phyloP scores from a whole-genome alignment of 1,140 invertebrate genomes.

The Procambarus virginalis region DNA sequence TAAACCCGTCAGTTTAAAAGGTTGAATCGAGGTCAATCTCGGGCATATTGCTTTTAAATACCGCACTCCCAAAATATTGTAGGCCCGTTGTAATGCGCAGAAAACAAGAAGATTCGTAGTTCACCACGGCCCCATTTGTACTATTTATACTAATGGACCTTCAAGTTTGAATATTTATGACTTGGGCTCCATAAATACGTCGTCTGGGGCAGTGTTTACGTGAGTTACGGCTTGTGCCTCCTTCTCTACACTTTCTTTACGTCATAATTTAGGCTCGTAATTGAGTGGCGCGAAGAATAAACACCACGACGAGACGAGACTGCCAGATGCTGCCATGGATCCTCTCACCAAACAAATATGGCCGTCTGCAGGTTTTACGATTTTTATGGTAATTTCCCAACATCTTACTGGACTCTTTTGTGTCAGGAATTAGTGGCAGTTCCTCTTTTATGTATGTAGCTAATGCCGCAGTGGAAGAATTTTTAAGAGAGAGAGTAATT shows the following conservation, averaged over 20 bases:
- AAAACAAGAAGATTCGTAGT: not conserved
- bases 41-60: too few species aligned
- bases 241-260: constrained; percentile 28
- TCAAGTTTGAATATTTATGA: constrained; percentile 47
- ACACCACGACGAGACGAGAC: not conserved
- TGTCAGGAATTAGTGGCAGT: not conserved
- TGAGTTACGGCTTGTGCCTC: constrained; percentile 28
- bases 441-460: not conserved
- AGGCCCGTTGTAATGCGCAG: not conserved
- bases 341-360: not conserved
- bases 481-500: too few species aligned
- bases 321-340: not conserved
- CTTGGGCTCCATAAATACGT: constrained; percentile 22
- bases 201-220: constrained; percentile 24
- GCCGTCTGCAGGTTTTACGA: not conserved
- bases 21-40: not conserved
- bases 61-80: not conserved
- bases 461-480: not conserved
- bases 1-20: not conserved
- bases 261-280: constrained; percentile 39
- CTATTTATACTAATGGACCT: constrained; percentile 50
- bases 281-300: constrained; percentile 25
- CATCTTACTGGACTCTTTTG: not conserved
- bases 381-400: not conserved
- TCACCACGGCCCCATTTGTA: constrained; percentile 38